A percentile compares a stretch with the other conserved stretches of the same genome.
Conservation (phyloP, 2,888 invertebrate species). For the Odontocolon sp. region DNA sequence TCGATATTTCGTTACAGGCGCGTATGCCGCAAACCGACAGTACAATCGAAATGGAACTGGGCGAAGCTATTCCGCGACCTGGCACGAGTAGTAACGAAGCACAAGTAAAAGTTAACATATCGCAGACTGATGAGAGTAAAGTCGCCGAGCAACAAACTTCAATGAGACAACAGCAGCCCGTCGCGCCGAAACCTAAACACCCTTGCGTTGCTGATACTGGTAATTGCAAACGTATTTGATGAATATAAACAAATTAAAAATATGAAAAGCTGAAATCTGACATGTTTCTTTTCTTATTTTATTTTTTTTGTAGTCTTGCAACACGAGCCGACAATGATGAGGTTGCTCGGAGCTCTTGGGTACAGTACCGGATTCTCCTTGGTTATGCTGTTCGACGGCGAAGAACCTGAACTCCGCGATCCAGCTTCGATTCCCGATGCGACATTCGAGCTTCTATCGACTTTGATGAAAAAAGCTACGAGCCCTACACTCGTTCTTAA, state of each 20-base stretch:
- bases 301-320: conserved; percentile 84
- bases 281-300: no score
- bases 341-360: conserved; percentile 90
- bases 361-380: conserved; percentile 88
- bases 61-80: conserved; percentile 65
- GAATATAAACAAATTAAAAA: background rate
- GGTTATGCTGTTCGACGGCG: conserved; percentile 85
- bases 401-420: conserved; percentile 83
- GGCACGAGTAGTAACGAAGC: conserved; percentile 65
- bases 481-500: conserved; percentile 89
- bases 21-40: conserved; percentile 66
- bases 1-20: conserved; percentile 57
- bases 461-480: conserved; percentile 89
- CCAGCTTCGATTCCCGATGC: conserved; percentile 92
- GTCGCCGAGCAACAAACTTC: conserved; percentile 83
- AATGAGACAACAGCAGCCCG: conserved; percentile 67
- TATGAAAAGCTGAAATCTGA: background rate
- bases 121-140: conserved; percentile 93
- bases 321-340: conserved; percentile 91
- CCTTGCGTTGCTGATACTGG: conserved; percentile 90
- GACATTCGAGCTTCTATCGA: conserved; percentile 91
- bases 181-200: conserved; percentile 75
- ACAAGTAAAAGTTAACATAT: conserved; percentile 77
- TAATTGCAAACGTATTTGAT: conserved; percentile 69
- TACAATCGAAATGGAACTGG: conserved; percentile 73